Base-by-base conservation (phyloP, 2,113 vertebrate species). In the Erythrolamprus reginae region DNA sequence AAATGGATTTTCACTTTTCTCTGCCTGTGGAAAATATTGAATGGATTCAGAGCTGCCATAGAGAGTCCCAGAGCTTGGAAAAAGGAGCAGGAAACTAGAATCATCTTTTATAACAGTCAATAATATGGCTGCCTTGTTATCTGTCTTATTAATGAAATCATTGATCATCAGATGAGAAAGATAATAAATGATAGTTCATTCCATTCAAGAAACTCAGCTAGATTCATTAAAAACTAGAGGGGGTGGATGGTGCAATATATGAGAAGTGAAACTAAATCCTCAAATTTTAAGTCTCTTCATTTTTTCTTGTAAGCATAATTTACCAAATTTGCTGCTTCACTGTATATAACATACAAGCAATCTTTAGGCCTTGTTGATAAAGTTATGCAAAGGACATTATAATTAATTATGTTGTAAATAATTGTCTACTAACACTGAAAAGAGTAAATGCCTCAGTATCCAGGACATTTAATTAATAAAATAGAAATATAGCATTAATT, bases 1-100 rank as follows among this genome's bases (percentile, higher is more conserved):
- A 99, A 99, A 99, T 99, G 98, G 99, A 99, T 99, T 99, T 99
- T 99, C 98, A 98, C 98, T 99, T 99, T 99, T 98, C 98, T 98
- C 97, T 98, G 97, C 97, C 97, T 96, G 97, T 96, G 97, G 97
- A 96, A 98, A 98, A 98, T 98, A 98, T 98, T 98, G 97, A 98
- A 98, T 98, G 97, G 97, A 96, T 96, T 96, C 97, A 95, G 97
- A 96, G 97, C 97, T 97, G 97, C 97, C 97, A 97, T 96, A 94
- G 96, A 98, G 97, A 97, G 97, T 96, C 96, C 96, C 89, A 93
- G 97, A 97, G 96, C 96, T 97, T 97, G 96, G 97, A 97, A 97
- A 98, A 98, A 98, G 97, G 98, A 98, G 97, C 96, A 92, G 96
- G 95, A 97, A 97, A 96, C 97, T 92, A 84, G 94, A 96, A 98